Evolutionary conservation across 2,113 vertebrate genomes (phyloP).

Genomic region (Pygathrix nemaeus): DNA sequence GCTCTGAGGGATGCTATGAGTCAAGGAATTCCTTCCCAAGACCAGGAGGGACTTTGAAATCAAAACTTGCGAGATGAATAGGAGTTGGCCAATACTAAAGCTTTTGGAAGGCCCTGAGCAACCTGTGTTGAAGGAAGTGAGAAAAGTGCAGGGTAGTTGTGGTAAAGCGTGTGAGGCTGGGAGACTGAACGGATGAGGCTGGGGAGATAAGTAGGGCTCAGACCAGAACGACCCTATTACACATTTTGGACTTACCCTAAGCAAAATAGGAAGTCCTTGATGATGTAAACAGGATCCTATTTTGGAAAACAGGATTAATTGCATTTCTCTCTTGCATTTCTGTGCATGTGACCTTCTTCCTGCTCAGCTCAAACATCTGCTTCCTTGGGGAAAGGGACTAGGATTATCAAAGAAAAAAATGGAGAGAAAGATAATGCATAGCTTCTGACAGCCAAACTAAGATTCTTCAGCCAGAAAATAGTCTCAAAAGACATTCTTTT

Average conservation of each 20-base stretch:
- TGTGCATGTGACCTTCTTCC: neutral
- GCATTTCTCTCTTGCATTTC: constrained; percentile 39
- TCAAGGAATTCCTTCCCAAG: neutral
- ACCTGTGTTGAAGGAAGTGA: neutral
- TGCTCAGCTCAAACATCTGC: neutral
- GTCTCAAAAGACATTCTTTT: neutral
- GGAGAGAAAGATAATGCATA: neutral
- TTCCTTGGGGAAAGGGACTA: neutral
- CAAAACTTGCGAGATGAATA: neutral
- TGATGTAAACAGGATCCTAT: constrained; percentile 48
- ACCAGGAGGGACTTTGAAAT: neutral
- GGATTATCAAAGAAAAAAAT: neutral
- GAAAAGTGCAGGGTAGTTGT: neutral
- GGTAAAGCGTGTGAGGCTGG: neutral
- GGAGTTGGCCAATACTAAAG: neutral
- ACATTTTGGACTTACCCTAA: constrained; percentile 73
- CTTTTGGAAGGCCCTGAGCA: neutral
- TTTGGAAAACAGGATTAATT: constrained; percentile 55
- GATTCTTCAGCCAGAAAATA: neutral
- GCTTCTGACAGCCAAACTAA: neutral
- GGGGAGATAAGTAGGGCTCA: neutral
- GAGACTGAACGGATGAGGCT: neutral
- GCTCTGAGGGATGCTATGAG: neutral
- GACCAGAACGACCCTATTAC: constrained; percentile 29
- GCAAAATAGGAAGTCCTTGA: constrained; percentile 66